A percentile compares a stretch with the other conserved stretches of the same genome.
phyloP scores from a whole-genome alignment of 2,113 vertebrate species.

The Caloenas nicobarica region DNA sequence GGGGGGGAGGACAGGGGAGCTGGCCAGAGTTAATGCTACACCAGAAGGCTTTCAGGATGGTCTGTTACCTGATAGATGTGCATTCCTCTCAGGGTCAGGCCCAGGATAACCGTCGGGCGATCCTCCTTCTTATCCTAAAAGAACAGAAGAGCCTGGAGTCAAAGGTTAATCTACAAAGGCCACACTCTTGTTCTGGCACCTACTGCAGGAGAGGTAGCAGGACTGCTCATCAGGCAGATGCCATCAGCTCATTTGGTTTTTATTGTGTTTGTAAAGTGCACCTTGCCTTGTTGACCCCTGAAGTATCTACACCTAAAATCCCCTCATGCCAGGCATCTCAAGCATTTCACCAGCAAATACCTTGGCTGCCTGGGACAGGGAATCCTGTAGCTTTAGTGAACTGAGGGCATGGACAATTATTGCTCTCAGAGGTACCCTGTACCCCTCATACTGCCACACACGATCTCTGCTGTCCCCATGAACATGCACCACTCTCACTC shows the following conservation, averaged over 20 bases:
- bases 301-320: conserved; percentile 3
- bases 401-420: neutral
- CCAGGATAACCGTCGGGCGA: conserved; percentile 82
- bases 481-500: neutral
- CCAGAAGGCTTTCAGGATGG: conserved; percentile 18
- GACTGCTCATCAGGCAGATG: neutral
- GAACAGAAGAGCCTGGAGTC: neutral
- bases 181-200: conserved; percentile 6
- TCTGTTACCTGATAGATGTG: conserved; percentile 89
- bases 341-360: neutral
- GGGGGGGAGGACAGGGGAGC: neutral
- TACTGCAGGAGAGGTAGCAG: conserved; percentile 42
- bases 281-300: conserved; percentile 34
- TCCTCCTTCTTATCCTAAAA: conserved; percentile 89
- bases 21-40: conserved; percentile 33
- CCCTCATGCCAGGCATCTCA: neutral
- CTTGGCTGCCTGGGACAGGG: neutral
- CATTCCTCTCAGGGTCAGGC: conserved; percentile 89
- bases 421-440: neutral
- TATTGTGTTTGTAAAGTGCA: conserved; percentile 44
- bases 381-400: neutral
- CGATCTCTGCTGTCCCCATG: neutral
- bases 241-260: conserved; percentile 17
- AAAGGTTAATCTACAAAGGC: conserved; percentile 62
- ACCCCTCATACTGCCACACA: fast-evolving